Evolutionary conservation across 2,797 vertebrate genomes (phyloP).

Genomic region (Hephaestus fuliginosus): DNA sequence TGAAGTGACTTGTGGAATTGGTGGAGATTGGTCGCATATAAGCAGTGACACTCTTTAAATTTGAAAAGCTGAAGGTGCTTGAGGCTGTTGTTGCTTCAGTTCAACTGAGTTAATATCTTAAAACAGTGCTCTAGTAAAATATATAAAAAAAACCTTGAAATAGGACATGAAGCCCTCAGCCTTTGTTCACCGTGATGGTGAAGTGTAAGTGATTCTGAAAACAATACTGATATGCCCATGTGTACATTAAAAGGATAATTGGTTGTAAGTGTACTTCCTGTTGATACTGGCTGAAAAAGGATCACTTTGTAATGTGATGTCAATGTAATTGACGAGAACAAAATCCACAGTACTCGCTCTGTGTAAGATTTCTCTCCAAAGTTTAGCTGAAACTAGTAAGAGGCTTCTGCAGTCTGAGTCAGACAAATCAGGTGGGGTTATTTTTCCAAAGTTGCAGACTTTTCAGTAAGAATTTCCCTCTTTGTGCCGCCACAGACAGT

Average conservation of each 20-base stretch:
- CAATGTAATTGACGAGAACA: constrained; percentile 11
- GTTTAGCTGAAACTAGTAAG: constrained; percentile 24
- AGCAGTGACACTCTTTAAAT: neutral
- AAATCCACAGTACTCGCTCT: neutral
- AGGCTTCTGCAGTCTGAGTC: constrained; percentile 31
- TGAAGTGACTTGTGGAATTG: neutral
- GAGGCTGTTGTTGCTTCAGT: neutral
- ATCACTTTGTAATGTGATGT: constrained; percentile 4
- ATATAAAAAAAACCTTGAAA: neutral
- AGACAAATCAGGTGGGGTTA: constrained; percentile 27
- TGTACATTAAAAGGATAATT: neutral
- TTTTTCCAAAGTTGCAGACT: constrained; percentile 26
- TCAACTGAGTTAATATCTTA: neutral
- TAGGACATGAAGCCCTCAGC: neutral
- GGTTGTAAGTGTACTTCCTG: neutral
- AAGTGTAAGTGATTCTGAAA: neutral
- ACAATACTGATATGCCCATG: neutral
- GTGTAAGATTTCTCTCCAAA: neutral
- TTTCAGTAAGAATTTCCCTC: constrained; percentile 42
- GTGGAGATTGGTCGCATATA: neutral
- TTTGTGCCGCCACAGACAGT: constrained; percentile 26
- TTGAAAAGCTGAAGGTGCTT: neutral
- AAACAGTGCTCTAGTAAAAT: neutral
- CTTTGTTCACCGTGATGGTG: neutral
- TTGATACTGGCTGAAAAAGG: neutral